phyloP scores from a whole-genome alignment of 2,888 invertebrate genomes.

The Nymphalis urticae region DNA sequence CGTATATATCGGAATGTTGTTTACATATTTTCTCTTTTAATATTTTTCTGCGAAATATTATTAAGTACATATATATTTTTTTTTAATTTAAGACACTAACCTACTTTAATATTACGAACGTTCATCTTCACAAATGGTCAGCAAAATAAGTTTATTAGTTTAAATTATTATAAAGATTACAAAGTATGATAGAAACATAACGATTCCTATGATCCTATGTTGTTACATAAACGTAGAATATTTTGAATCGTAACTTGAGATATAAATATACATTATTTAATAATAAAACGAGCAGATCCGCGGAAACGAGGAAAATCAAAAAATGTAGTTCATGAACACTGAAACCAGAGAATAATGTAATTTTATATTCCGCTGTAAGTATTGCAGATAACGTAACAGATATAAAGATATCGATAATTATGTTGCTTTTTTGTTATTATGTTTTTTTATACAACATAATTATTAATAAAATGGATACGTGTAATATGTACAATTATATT shows the following conservation, averaged over 20 bases:
- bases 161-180: no score
- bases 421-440: not conserved
- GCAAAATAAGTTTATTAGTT: no score
- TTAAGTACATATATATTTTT: not conserved
- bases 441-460: not conserved
- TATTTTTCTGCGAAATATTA: constrained; percentile 7
- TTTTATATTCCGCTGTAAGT: constrained; percentile 5
- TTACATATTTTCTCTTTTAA: constrained; percentile 26
- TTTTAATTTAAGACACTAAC: not conserved
- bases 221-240: no score
- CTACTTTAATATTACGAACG: constrained; percentile 3
- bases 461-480: not conserved
- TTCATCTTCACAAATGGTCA: no score
- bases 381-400: not conserved
- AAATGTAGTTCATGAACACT: constrained; percentile 21
- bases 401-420: constrained; percentile 3
- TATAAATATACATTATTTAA: not conserved
- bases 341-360: constrained; percentile 14
- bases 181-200: no score
- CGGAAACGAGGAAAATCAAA: constrained; percentile 9
- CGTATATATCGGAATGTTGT: constrained; percentile 24
- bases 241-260: no score
- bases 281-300: not conserved
- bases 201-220: no score
- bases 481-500: not conserved